These are phyloP conservation scores for Perodicticus potto DNA, from an alignment of 2,797 vertebrate species.

Conservation along the genomic window DNA sequence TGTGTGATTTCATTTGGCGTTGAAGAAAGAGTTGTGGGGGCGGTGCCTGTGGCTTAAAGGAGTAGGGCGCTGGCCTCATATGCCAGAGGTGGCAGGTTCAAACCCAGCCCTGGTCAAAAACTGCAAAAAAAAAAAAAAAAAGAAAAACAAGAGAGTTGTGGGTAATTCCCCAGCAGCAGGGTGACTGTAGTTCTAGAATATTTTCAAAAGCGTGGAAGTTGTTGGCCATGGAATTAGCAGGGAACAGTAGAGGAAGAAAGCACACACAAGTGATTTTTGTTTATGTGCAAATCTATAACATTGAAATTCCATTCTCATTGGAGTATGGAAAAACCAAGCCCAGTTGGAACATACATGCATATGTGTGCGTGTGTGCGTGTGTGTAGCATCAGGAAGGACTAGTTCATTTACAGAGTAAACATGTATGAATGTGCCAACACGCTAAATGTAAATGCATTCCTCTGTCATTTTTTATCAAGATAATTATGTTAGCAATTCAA, in stretches of 20 bases:
- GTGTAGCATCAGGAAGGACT: slow-evolving; percentile 42
- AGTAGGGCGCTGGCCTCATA: no score
- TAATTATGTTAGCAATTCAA: slow-evolving; percentile 72
- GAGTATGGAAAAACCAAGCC: slow-evolving; percentile 21
- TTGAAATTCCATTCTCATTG: background rate
- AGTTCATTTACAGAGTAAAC: slow-evolving; percentile 49
- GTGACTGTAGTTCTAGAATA: background rate
- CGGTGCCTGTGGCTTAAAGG: no score
- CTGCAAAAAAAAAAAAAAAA: no score
- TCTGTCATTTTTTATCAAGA: slow-evolving; percentile 57
- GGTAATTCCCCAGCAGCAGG: background rate
- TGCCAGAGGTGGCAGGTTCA: no score
- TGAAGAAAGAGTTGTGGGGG: background rate
- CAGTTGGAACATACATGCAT: background rate
- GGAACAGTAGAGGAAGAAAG: background rate
- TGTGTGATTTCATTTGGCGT: background rate
- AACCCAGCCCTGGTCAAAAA: no score
- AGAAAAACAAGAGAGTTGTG: background rate
- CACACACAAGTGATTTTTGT: background rate
- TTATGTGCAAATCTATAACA: slow-evolving; percentile 2
- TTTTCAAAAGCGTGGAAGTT: slow-evolving; percentile 46
- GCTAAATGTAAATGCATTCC: slow-evolving; percentile 62
- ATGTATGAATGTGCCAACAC: slow-evolving; percentile 74
- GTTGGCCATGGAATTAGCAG: background rate
- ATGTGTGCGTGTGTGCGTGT: no score